Percentiles rank a stretch among this genome's conserved stretches.
phyloP scores from a whole-genome alignment of 2,113 vertebrate species.

The Paraplagusia blochii region DNA sequence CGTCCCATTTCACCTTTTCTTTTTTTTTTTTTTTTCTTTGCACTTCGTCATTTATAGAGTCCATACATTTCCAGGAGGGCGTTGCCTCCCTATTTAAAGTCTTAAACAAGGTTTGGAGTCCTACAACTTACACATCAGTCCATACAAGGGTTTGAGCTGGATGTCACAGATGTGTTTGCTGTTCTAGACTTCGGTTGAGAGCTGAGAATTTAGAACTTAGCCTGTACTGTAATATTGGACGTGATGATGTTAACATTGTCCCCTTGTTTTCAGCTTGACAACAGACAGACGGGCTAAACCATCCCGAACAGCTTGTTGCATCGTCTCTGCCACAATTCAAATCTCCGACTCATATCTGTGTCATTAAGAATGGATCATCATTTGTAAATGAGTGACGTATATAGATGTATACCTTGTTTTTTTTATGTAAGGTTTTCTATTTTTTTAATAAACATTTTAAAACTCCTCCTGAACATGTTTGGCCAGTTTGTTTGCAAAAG shows the following conservation, averaged over 20 bases:
- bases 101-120: conserved; percentile 35
- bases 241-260: neutral
- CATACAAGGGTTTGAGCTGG: conserved; percentile 7
- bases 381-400: conserved; percentile 52
- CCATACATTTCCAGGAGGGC: conserved; percentile 8
- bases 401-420: conserved; percentile 74
- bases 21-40: neutral
- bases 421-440: conserved; percentile 90
- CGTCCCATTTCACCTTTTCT: conserved; percentile 12
- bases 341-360: conserved; percentile 43
- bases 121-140: conserved; percentile 24
- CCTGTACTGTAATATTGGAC: neutral
- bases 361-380: conserved; percentile 39
- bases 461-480: conserved; percentile 28
- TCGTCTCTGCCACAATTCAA: conserved; percentile 37
- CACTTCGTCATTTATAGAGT: conserved; percentile 8
- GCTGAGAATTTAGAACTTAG: conserved; percentile 13
- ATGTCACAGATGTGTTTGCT: conserved; percentile 1
- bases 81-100: conserved; percentile 33
- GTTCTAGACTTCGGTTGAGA: conserved; percentile 4
- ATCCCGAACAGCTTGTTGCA: conserved; percentile 11
- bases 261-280: conserved; percentile 19
- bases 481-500: too few relatives aligned
- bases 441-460: conserved; percentile 97
- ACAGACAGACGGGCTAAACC: neutral